A percentile compares a stretch with the other conserved stretches of the same genome.
phyloP scores from a whole-genome alignment of 2,888 invertebrate species.

The Heliconius erato region DNA sequence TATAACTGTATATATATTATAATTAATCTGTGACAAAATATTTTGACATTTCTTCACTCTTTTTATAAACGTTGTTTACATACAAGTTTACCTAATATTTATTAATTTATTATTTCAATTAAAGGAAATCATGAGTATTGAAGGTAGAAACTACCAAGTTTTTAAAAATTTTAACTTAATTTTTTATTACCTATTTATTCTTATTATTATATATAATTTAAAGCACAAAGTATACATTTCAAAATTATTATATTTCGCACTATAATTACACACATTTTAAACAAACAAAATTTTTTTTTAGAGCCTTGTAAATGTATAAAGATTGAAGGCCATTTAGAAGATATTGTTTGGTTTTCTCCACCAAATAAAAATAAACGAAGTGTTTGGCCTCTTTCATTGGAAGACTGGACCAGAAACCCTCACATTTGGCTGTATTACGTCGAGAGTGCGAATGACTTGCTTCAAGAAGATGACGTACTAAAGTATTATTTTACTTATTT shows the following conservation, averaged over 20 bases:
- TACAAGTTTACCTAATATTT: background rate
- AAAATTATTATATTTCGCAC: background rate
- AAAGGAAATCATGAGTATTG: conserved; percentile 8
- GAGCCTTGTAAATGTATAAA: conserved; percentile 68
- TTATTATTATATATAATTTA: background rate
- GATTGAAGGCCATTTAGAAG: conserved; percentile 70
- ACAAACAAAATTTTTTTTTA: conserved; percentile 12
- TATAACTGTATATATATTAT: background rate
- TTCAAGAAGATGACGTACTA: conserved; percentile 70
- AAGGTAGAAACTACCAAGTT: background rate
- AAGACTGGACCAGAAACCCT: conserved; percentile 68
- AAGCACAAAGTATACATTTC: background rate
- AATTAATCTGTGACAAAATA: background rate
- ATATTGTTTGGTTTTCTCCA: conserved; percentile 61
- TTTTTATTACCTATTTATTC: background rate
- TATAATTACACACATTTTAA: too few relatives aligned
- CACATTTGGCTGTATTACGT: conserved; percentile 75
- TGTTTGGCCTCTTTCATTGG: conserved; percentile 63
- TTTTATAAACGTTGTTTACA: conserved; percentile 2
- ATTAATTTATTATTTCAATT: background rate
- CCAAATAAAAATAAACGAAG: conserved; percentile 61
- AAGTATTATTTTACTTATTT: conserved; percentile 56
- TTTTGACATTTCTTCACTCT: background rate
- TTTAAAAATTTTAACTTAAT: background rate
- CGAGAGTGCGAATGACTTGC: conserved; percentile 66